A percentile compares a stretch with the other conserved stretches of the same genome.
Evolutionary conservation across 2,888 invertebrate genomes (phyloP).

Genomic region (Phengaris alcon): DNA sequence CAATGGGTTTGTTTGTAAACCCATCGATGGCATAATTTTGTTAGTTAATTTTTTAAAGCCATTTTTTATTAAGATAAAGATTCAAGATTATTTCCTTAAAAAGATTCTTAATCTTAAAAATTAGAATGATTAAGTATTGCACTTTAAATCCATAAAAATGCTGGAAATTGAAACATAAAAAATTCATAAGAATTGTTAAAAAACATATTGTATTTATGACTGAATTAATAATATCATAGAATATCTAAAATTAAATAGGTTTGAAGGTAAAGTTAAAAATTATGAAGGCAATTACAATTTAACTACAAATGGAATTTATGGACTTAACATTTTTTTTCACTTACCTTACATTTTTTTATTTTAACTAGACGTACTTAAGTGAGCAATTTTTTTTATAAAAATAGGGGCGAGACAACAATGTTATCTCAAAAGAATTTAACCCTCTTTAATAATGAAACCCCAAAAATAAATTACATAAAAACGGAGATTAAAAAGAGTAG

Average conservation of each 20-base stretch:
- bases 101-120: too few relatives aligned
- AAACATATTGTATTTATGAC: too few relatives aligned
- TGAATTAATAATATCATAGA: too few relatives aligned
- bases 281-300: not conserved
- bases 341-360: not conserved
- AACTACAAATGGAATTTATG: not conserved
- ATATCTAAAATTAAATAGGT: too few relatives aligned
- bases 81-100: too few relatives aligned
- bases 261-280: not conserved
- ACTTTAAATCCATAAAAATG: too few relatives aligned
- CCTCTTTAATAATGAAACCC: not conserved
- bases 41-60: not conserved
- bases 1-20: not conserved
- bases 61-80: too few relatives aligned
- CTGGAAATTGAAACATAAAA: too few relatives aligned
- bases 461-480: conserved; percentile 11
- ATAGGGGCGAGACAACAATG: conserved; percentile 6
- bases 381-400: not conserved
- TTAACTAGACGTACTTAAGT: not conserved
- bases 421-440: not conserved
- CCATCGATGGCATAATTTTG: not conserved
- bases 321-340: not conserved
- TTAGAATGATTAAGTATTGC: too few relatives aligned
- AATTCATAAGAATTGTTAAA: too few relatives aligned
- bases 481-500: conserved; percentile 14